Conservation (phyloP, 2,797 vertebrate species). For the Knipowitschia caucasica region DNA sequence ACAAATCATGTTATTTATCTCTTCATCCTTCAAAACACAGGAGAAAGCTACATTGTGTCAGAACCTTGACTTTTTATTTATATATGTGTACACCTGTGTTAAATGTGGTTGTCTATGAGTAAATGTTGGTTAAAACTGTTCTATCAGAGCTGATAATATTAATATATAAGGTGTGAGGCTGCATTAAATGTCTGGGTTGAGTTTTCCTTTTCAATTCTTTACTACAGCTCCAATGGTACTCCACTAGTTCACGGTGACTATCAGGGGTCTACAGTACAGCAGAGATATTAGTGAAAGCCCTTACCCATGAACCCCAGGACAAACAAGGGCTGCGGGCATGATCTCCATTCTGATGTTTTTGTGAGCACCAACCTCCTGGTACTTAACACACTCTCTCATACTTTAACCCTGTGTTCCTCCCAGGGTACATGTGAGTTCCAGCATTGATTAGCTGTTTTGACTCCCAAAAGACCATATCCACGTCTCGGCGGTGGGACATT, state of each 20-base stretch:
- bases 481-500: too few relatives aligned
- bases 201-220: conserved; percentile 53
- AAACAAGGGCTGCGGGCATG: conserved; percentile 77
- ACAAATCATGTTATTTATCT: too few relatives aligned
- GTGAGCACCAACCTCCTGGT: too few relatives aligned
- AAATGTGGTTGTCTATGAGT: neutral
- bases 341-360: conserved; percentile 68
- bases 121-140: conserved; percentile 6
- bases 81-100: neutral
- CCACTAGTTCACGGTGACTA: neutral
- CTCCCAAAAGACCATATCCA: too few relatives aligned
- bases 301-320: conserved; percentile 83
- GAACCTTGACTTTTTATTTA: too few relatives aligned
- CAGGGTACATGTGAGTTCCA: too few relatives aligned
- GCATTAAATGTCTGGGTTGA: conserved; percentile 34
- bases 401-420: too few relatives aligned
- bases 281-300: conserved; percentile 55
- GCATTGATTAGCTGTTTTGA: too few relatives aligned
- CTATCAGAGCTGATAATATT: neutral
- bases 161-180: neutral
- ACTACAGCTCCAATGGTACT: conserved; percentile 8
- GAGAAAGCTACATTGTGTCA: too few relatives aligned
- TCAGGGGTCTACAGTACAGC: conserved; percentile 5
- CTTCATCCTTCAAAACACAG: too few relatives aligned
- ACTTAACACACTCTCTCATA: too few relatives aligned